Conservation (phyloP, 2,113 vertebrate genomes). For the Dolichallabes microphthalmus region DNA sequence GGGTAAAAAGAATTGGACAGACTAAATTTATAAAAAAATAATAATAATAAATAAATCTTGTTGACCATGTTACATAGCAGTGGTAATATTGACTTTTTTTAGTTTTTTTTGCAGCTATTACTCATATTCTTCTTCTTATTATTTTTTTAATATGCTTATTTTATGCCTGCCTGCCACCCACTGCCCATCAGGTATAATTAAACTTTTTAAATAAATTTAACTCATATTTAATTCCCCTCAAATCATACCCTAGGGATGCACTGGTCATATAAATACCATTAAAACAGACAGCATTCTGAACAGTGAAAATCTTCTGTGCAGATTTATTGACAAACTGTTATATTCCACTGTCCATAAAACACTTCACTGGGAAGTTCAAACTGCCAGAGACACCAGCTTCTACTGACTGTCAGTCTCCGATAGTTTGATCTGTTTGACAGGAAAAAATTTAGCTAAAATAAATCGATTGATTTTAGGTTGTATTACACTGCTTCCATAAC, state of each 20-base stretch:
- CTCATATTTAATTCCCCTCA: not conserved
- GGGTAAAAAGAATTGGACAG: no score
- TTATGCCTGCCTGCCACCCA: not conserved
- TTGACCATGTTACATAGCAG: not conserved
- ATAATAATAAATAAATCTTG: no score
- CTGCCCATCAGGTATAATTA: not conserved
- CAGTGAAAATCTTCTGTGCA: not conserved
- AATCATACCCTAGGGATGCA: not conserved
- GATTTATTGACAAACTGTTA: slow-evolving; percentile 15
- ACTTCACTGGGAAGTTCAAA: not conserved
- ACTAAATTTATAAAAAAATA: no score
- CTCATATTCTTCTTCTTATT: not conserved
- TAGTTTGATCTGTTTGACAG: slow-evolving; percentile 21
- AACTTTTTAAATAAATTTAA: not conserved
- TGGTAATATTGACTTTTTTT: not conserved
- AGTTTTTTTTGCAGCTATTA: not conserved
- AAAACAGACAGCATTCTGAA: not conserved
- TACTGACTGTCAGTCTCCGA: slow-evolving; percentile 28
- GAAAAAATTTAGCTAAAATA: slow-evolving; percentile 10
- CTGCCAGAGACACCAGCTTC: slow-evolving; percentile 5
- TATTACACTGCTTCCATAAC: not conserved
- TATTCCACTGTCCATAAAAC: slow-evolving; percentile 13
- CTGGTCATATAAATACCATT: not conserved
- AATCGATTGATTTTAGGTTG: not conserved
- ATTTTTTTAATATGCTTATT: not conserved